A percentile compares a stretch with the other conserved stretches of the same genome.
Evolutionary conservation across 2,797 vertebrate genomes (phyloP).

Genomic region (Zalophus californianus): DNA sequence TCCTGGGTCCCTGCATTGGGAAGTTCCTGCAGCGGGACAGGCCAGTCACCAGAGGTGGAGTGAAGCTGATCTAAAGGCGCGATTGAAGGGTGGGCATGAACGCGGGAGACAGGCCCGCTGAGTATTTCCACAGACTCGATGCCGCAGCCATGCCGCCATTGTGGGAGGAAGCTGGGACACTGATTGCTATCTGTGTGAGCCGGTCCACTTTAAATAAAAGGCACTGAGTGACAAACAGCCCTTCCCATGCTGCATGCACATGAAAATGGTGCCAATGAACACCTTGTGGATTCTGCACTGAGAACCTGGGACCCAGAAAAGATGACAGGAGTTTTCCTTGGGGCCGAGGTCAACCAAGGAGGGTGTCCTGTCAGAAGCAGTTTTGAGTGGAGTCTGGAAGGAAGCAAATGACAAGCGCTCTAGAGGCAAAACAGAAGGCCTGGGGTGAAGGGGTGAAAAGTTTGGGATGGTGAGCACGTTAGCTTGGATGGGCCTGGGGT

Average conservation of each 20-base stretch:
- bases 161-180: background rate
- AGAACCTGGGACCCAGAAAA: background rate
- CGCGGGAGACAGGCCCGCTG: background rate
- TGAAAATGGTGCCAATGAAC: background rate
- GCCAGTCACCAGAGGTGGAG: background rate
- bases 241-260: fast-evolving
- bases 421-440: background rate
- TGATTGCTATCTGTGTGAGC: background rate
- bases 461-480: background rate
- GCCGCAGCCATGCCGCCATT: background rate
- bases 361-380: background rate
- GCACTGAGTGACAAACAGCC: background rate
- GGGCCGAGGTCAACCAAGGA: background rate
- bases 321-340: background rate
- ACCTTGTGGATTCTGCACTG: background rate
- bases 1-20: fast-evolving
- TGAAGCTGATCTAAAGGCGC: background rate
- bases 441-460: background rate
- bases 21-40: background rate
- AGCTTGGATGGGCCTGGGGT: background rate
- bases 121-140: background rate
- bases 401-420: background rate
- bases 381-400: background rate
- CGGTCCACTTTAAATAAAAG: slow-evolving; percentile 11
- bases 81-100: background rate